A percentile compares a stretch with the other conserved stretches of the same genome.
Conservation (phyloP, 1,140 invertebrate genomes). For the Bombus superbus region DNA sequence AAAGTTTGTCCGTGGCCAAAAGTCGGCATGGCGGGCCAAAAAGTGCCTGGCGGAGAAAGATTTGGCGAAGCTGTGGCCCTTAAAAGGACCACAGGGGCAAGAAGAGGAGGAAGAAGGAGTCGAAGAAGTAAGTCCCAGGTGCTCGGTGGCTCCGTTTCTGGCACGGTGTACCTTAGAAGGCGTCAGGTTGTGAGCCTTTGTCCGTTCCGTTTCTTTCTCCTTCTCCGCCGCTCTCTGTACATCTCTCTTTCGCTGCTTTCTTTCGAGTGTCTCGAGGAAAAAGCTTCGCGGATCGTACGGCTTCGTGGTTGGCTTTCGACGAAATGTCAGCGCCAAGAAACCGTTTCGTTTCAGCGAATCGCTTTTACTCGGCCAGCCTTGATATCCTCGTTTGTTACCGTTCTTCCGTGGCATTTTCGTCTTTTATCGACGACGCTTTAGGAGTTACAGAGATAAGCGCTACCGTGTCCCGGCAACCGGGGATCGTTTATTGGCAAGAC, state of each 20-base stretch:
- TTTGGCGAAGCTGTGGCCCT: slow-evolving; percentile 42
- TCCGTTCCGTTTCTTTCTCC: slow-evolving; percentile 9
- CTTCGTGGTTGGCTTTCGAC: neutral
- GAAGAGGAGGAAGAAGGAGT: slow-evolving; percentile 48
- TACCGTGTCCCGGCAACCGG: neutral
- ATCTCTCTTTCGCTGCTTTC: slow-evolving; percentile 12
- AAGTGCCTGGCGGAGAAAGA: neutral
- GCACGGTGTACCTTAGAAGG: slow-evolving; percentile 71
- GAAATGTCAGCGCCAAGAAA: slow-evolving; percentile 5
- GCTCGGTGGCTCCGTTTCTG: slow-evolving; percentile 73
- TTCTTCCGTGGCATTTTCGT: neutral
- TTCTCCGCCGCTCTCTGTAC: too few species aligned
- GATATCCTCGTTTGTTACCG: slow-evolving; percentile 17
- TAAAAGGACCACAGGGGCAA: slow-evolving; percentile 48
- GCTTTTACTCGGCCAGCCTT: neutral
- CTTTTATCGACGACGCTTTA: slow-evolving; percentile 23
- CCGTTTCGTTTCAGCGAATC: slow-evolving; percentile 18
- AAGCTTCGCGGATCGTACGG: slow-evolving; percentile 8
- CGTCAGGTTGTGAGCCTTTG: slow-evolving; percentile 59
- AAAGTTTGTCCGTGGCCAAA: neutral
- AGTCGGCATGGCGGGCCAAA: slow-evolving; percentile 22
- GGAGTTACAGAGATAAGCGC: slow-evolving; percentile 1
- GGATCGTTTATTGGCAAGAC: neutral
- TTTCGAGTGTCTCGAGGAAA: slow-evolving; percentile 48
- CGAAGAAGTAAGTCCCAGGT: slow-evolving; percentile 62